phyloP scores from a whole-genome alignment of 2,797 vertebrate species.

The Lithobates pipiens region DNA sequence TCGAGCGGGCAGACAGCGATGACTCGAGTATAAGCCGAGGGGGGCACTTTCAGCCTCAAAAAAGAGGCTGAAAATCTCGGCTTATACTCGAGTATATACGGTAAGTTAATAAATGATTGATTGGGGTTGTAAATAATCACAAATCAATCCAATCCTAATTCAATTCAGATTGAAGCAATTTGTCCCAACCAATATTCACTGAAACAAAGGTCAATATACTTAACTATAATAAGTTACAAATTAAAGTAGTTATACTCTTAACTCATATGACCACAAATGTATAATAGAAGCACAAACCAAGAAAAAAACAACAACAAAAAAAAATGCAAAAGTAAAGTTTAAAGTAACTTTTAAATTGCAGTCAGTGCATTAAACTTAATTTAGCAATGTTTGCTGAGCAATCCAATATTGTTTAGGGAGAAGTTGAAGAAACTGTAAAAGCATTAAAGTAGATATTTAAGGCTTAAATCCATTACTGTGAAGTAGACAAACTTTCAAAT shows the following conservation, averaged over 20 bases:
- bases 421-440: slow-evolving; percentile 50
- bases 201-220: too few relatives aligned
- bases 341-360: slow-evolving; percentile 56
- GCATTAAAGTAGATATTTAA: slow-evolving; percentile 46
- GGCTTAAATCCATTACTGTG: slow-evolving; percentile 52
- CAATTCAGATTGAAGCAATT: too few relatives aligned
- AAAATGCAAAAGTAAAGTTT: slow-evolving; percentile 40
- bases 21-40: too few relatives aligned
- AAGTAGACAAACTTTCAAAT: slow-evolving; percentile 51
- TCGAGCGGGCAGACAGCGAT: too few relatives aligned
- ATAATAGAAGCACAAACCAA: background rate
- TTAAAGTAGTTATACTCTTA: background rate
- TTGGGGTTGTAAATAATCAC: too few relatives aligned
- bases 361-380: slow-evolving; percentile 56
- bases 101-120: too few relatives aligned
- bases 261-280: background rate
- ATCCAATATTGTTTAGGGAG: slow-evolving; percentile 58
- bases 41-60: too few relatives aligned
- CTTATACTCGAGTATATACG: too few relatives aligned
- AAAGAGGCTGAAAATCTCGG: too few relatives aligned
- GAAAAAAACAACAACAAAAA: background rate
- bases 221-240: too few relatives aligned
- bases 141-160: too few relatives aligned
- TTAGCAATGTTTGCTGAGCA: slow-evolving; percentile 52
- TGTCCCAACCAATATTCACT: too few relatives aligned